phyloP scores from a whole-genome alignment of 1,140 invertebrate genomes.

The Euwallacea fornicatus region DNA sequence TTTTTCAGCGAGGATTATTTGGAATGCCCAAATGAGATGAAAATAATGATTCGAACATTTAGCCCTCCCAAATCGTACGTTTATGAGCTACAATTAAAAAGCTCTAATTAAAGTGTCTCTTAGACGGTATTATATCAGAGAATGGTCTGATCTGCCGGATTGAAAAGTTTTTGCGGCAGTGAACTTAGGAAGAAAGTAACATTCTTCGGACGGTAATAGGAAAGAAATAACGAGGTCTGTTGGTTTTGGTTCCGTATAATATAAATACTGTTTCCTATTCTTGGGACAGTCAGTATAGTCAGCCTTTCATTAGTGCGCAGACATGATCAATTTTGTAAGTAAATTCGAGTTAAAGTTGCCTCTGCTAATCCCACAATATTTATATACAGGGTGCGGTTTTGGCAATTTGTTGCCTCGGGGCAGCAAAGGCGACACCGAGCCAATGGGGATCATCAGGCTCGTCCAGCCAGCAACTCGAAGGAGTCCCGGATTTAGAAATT shows the following conservation, averaged over 20 bases:
- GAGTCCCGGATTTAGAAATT: conserved; percentile 41
- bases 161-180: conserved; percentile 23
- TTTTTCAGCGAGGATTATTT: no score
- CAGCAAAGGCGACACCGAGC: conserved; percentile 39
- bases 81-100: no score
- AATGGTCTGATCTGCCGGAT: conserved; percentile 31
- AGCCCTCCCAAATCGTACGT: no score
- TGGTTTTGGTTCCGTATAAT: conserved; percentile 36
- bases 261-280: conserved; percentile 39
- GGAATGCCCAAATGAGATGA: no score
- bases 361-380: background rate
- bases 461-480: conserved; percentile 35
- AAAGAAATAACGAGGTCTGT: conserved; percentile 21
- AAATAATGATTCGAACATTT: no score
- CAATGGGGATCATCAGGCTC: conserved; percentile 26
- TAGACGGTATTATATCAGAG: conserved; percentile 35
- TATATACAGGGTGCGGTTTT: conserved; percentile 29
- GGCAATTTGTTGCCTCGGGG: conserved; percentile 41
- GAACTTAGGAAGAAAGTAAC: conserved; percentile 37
- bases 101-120: background rate
- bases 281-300: conserved; percentile 28
- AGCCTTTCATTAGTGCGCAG: conserved; percentile 21
- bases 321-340: conserved; percentile 39
- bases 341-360: background rate
- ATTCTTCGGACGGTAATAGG: conserved; percentile 37